Evolutionary conservation across 2,797 vertebrate genomes (phyloP).

Genomic region (Poecile montanus): DNA sequence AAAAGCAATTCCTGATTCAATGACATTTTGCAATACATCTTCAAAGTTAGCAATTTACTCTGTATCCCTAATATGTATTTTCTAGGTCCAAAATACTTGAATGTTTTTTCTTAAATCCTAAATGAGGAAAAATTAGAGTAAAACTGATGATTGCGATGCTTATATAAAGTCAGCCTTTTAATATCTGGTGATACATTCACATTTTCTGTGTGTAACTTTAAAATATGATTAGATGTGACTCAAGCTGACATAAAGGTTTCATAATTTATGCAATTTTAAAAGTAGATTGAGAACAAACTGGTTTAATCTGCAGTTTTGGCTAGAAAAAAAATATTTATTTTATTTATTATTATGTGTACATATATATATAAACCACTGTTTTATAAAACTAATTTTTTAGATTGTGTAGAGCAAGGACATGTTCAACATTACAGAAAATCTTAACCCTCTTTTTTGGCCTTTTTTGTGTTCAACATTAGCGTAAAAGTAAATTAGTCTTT

Average conservation of each 20-base stretch:
- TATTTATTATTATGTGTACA: background rate
- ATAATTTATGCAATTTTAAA: background rate
- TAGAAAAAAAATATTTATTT: background rate
- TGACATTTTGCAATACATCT: background rate
- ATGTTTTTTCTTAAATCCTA: background rate
- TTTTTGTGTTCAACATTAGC: background rate
- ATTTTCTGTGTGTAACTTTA: background rate
- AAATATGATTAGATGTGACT: background rate
- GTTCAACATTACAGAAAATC: background rate
- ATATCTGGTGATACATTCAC: background rate
- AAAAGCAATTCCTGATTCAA: background rate
- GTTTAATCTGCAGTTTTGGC: background rate
- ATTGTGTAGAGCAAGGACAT: background rate
- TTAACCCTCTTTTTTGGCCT: background rate
- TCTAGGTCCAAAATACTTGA: background rate
- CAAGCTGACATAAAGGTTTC: background rate
- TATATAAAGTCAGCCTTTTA: background rate
- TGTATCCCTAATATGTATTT: background rate
- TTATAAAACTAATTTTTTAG: background rate
- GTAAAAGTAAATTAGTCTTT: background rate
- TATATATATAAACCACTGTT: background rate
- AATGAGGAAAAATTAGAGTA: background rate
- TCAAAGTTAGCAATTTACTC: background rate
- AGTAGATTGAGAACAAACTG: background rate
- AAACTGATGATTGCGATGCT: background rate